Conservation (phyloP, 2,888 invertebrate species). For the Empis livida region DNA sequence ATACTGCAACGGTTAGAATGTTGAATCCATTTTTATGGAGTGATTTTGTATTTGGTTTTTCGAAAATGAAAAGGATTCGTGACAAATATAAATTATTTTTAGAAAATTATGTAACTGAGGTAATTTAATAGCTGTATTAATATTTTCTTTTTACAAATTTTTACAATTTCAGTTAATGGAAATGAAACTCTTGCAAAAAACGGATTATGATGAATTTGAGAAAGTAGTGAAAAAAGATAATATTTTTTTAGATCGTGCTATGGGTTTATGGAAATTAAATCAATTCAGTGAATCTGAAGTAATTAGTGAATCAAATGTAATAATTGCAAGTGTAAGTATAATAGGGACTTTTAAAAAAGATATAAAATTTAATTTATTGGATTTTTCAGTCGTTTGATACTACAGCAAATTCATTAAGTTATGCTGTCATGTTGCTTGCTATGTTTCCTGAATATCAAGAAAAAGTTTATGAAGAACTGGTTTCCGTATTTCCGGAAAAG, state of each 20-base stretch:
- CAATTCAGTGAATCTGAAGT: not conserved
- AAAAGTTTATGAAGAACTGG: slow-evolving; percentile 23
- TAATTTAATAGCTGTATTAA: too few relatives aligned
- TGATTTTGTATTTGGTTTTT: not conserved
- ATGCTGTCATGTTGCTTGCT: slow-evolving; percentile 27
- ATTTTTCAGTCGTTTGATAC: slow-evolving; percentile 24
- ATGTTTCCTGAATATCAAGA: slow-evolving; percentile 28
- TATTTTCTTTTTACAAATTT: too few relatives aligned
- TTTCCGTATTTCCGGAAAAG: slow-evolving; percentile 16
- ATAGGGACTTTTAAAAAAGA: too few relatives aligned
- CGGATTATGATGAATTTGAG: not conserved
- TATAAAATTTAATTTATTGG: too few relatives aligned
- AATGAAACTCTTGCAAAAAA: not conserved
- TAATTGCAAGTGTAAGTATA: not conserved
- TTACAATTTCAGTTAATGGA: not conserved
- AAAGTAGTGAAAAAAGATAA: not conserved
- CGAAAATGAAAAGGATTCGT: not conserved
- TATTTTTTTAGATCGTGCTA: not conserved
- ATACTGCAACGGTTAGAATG: not conserved
- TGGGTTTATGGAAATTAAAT: not conserved
- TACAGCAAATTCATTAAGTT: slow-evolving; percentile 29
- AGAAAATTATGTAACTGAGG: not conserved
- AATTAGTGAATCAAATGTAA: not conserved
- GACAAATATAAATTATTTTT: not conserved
- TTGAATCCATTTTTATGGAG: not conserved